phyloP scores from a whole-genome alignment of 2,113 vertebrate genomes.

The Eurystomus gularis region DNA sequence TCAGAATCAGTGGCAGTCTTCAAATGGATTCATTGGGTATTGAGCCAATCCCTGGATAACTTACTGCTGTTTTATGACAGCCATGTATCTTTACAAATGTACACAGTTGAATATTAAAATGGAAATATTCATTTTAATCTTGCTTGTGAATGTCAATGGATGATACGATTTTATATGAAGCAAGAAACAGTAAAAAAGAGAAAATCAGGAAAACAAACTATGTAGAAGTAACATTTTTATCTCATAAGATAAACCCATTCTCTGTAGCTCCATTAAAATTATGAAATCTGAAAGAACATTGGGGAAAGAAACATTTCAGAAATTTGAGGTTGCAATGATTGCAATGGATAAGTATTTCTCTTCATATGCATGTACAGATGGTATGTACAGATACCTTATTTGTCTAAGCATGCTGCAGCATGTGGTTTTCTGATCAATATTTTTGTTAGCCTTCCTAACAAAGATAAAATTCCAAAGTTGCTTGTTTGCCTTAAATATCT shows the following conservation, averaged over 20 bases:
- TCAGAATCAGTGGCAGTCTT: background rate
- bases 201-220: background rate
- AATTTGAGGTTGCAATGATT: background rate
- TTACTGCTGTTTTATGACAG: background rate
- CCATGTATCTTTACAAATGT: background rate
- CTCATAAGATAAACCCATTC: background rate
- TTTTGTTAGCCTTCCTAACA: background rate
- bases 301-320: background rate
- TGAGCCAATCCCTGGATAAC: background rate
- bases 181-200: background rate
- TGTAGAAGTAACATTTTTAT: background rate
- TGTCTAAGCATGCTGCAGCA: background rate
- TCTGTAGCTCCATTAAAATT: background rate
- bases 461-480: background rate
- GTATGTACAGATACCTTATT: background rate
- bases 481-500: background rate
- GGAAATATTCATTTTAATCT: background rate
- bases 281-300: background rate
- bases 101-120: background rate
- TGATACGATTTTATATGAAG: background rate
- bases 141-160: background rate
- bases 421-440: background rate
- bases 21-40: background rate
- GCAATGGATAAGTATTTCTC: background rate
- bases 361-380: background rate